A percentile compares a stretch with the other conserved stretches of the same genome.
These are phyloP conservation scores for Embidobia sp. DNA, from an alignment of 2,888 invertebrate species.

Conservation along the genomic window DNA sequence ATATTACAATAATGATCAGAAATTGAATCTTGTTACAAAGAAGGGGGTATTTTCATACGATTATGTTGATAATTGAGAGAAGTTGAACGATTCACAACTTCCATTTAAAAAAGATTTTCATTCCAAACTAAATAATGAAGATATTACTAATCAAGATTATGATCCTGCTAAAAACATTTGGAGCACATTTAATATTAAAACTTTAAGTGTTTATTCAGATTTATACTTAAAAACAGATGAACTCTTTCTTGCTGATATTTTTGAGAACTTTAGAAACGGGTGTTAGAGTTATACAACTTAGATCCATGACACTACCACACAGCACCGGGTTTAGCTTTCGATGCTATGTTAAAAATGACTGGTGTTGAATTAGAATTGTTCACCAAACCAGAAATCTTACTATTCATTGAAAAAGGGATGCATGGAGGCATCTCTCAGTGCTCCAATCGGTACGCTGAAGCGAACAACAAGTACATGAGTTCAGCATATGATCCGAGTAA, in stretches of 20 bases:
- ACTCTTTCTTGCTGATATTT: conserved; percentile 7
- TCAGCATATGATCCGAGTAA: not conserved
- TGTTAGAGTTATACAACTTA: conserved; percentile 21
- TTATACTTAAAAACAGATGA: conserved; percentile 19
- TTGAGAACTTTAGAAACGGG: conserved; percentile 22
- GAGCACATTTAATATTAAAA: conserved; percentile 3
- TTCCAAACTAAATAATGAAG: conserved; percentile 18
- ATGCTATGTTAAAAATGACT: no score
- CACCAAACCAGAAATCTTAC: conserved; percentile 15
- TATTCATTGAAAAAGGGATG: no score
- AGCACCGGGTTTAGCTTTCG: conserved; percentile 13
- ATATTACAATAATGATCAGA: conserved; percentile 10
- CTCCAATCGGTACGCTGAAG: not conserved
- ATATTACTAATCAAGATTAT: conserved; percentile 20
- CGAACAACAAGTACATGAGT: conserved; percentile 6
- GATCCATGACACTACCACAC: conserved; percentile 22
- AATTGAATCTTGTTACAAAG: no score
- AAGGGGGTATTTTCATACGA: conserved; percentile 62
- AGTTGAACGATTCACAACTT: conserved; percentile 8
- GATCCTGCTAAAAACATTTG: conserved; percentile 7
- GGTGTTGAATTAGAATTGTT: conserved; percentile 21
- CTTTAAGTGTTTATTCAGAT: conserved; percentile 7
- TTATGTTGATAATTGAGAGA: conserved; percentile 18
- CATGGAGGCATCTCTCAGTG: not conserved
- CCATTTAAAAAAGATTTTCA: conserved; percentile 12